Base-by-base conservation (phyloP, 2,113 vertebrate genomes). In the Ceuthmochares aereus region DNA sequence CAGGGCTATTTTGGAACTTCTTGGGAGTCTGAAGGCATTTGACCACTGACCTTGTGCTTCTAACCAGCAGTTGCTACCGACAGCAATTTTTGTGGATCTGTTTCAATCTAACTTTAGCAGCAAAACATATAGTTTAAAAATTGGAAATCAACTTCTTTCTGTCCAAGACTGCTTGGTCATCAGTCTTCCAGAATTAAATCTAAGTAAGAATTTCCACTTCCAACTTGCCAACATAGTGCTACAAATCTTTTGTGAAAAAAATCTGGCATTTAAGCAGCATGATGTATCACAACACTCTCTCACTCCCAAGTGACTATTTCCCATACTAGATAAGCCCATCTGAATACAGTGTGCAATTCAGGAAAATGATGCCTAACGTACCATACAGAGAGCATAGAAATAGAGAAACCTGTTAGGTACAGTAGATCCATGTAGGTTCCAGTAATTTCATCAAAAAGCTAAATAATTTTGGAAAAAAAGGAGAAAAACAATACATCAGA, bases 21-120 rank as follows among this genome's bases (percentile, higher is more conserved):
- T 89, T 84, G 54, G 70, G 76, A 93, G 69, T 29, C 83, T 78
- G 90, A 90, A 94, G 82, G 85, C 79, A 93, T 92, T 96, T 96
- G 90, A 95, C 90, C 96, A 73, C 62, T 93, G 95, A 96, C 95
- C 95, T 92, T 87, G 88, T 78, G 73, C 86, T 95, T 94, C 95
- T 67, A 84, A 88, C 80, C 85, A 89, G 92, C 88, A 88, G n/a
- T 30, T 96, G 93, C 83, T 92, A 88, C 80, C 27, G 7, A 94
- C 73, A 92, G 95, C 95, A 97, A 94, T 95, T 96, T 95, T 9
- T 55, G 96, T 92, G 80, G 88, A 90, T 94, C 96, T 96, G 95
- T 84, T 94, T 96, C 96, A 94, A 96, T 97, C 85, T 93, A 90
- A 94, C 68, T 86, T 93, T 59, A 93, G 88, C 80, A 68, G 62